phyloP scores from a whole-genome alignment of 2,113 vertebrate species.

The Xenus cinereus region DNA sequence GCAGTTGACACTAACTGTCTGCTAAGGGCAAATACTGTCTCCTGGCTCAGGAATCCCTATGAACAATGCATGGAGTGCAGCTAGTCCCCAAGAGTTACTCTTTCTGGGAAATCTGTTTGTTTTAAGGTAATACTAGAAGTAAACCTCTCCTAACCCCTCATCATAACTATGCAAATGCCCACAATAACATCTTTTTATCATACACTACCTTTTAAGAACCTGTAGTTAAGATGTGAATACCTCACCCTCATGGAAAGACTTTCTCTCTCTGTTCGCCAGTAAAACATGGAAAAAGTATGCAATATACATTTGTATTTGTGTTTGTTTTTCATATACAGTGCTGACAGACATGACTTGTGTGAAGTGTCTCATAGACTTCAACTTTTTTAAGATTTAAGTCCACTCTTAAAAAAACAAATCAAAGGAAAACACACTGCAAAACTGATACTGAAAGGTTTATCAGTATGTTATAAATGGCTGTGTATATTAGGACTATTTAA shows the following conservation, averaged over 20 bases:
- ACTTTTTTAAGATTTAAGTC: neutral
- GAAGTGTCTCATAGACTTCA: neutral
- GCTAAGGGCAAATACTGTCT: neutral
- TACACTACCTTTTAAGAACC: neutral
- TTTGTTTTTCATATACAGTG: neutral
- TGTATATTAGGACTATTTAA: neutral
- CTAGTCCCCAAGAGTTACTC: neutral
- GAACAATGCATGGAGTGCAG: neutral
- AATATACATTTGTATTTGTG: neutral
- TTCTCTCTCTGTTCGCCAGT: neutral
- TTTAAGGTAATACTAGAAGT: neutral
- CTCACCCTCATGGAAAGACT: neutral
- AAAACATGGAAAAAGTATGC: neutral
- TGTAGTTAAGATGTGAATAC: neutral
- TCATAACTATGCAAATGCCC: neutral
- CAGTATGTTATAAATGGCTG: neutral
- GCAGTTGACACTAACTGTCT: neutral
- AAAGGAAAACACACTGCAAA: neutral
- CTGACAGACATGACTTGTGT: neutral
- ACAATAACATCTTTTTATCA: fast-evolving
- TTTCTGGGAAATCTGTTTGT: neutral
- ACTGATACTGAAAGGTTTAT: neutral
- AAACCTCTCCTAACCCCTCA: neutral
- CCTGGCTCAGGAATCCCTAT: neutral
- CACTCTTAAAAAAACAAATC: neutral